phyloP scores from a whole-genome alignment of 2,113 vertebrate species.

The Menidia beryllina region DNA sequence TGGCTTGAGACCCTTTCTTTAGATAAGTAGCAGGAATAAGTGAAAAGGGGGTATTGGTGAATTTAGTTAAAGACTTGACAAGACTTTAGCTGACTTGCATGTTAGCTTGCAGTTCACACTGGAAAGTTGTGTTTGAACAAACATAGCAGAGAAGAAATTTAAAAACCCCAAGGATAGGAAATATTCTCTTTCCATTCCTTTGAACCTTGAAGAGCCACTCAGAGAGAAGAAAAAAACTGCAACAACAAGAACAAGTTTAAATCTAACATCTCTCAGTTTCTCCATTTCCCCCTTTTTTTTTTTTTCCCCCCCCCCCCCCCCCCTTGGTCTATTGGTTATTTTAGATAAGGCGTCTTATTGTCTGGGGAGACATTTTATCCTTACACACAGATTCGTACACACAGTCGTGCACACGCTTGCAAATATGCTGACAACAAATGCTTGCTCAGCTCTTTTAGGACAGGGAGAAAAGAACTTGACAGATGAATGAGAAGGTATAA shows the following conservation, averaged over 20 bases:
- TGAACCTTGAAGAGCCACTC: not conserved
- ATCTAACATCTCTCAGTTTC: not conserved
- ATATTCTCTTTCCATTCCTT: not conserved
- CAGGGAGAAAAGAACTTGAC: conserved; percentile 35
- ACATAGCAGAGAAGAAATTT: too few species aligned
- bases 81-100: too few species aligned
- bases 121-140: too few species aligned
- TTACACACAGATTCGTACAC: conserved; percentile 5
- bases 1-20: too few species aligned
- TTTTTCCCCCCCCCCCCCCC: not conserved
- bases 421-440: conserved; percentile 58
- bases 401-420: not conserved
- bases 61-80: too few species aligned
- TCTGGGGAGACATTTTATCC: conserved; percentile 54
- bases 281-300: not conserved
- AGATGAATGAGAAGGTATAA: conserved; percentile 31
- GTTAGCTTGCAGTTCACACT: too few species aligned
- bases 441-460: conserved; percentile 40
- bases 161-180: not conserved
- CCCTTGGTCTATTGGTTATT: not conserved
- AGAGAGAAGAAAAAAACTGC: not conserved
- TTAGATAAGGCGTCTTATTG: conserved; percentile 55
- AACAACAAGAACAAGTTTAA: not conserved
- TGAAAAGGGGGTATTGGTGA: too few species aligned
- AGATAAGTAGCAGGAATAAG: too few species aligned